These are phyloP conservation scores for Tragelaphus eurycerus DNA, from an alignment of 2,797 vertebrate species.

Conservation along the genomic window DNA sequence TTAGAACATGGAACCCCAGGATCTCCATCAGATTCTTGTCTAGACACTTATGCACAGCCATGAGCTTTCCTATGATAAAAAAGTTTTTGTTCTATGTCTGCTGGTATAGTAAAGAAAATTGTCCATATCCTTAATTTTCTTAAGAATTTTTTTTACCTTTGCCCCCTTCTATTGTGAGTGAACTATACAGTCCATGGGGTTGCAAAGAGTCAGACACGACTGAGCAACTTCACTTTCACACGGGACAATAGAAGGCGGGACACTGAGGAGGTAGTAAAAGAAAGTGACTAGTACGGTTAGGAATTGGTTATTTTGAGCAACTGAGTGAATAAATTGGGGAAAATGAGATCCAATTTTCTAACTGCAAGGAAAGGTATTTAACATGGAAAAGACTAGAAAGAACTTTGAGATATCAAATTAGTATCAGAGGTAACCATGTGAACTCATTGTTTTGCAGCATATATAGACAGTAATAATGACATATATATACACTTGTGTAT, in stretches of 20 bases:
- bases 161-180: no score
- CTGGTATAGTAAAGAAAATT: background rate
- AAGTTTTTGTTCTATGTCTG: background rate
- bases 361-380: background rate
- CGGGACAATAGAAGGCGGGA: background rate
- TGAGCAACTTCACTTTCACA: background rate
- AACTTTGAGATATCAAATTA: background rate
- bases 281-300: background rate
- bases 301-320: background rate
- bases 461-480: background rate
- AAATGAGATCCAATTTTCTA: background rate
- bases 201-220: background rate
- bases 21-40: background rate
- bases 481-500: background rate
- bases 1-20: background rate
- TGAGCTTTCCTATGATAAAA: background rate
- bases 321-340: background rate
- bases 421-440: background rate
- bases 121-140: background rate
- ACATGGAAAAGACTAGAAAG: background rate
- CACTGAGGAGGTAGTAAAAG: background rate
- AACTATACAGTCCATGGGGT: background rate
- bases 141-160: background rate
- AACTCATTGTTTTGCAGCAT: background rate
- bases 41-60: background rate